phyloP scores from a whole-genome alignment of 2,888 invertebrate genomes.

The Adelphocoris suturalis region DNA sequence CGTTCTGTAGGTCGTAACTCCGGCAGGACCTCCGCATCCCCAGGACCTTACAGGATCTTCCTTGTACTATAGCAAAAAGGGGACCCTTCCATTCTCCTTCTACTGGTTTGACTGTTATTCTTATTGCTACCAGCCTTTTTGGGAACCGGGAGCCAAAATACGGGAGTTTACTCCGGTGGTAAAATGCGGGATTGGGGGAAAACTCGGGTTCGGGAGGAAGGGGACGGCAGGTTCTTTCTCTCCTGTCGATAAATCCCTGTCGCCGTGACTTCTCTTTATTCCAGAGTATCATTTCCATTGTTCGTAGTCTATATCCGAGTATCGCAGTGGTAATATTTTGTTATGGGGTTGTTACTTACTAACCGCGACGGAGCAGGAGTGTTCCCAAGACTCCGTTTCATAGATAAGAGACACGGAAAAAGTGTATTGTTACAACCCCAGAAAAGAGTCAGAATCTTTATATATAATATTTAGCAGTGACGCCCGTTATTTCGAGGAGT shows the following conservation, averaged over 20 bases:
- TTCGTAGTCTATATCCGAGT: not conserved
- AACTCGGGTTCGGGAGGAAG: not conserved
- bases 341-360: not conserved
- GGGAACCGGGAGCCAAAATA: conserved; percentile 38
- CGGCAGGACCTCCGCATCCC: not conserved
- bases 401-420: too few species aligned
- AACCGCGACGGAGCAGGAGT: too few species aligned
- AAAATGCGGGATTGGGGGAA: conserved; percentile 41
- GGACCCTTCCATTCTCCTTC: conserved; percentile 1
- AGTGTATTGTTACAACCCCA: too few species aligned
- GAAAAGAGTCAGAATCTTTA: too few species aligned
- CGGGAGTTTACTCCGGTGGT: conserved; percentile 53
- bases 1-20: conserved; percentile 52
- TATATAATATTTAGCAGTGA: too few species aligned
- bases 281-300: conserved; percentile 6
- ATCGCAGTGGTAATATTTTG: not conserved
- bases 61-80: not conserved
- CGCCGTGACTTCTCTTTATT: not conserved
- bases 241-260: conserved; percentile 42
- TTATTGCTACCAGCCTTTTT: conserved; percentile 31
- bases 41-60: conserved; percentile 20
- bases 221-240: not conserved
- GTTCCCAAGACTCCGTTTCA: too few species aligned
- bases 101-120: conserved; percentile 38
- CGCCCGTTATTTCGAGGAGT: too few species aligned